Evolutionary conservation across 1,140 invertebrate species (phyloP).

Genomic region (Megalonaias nervosa): DNA sequence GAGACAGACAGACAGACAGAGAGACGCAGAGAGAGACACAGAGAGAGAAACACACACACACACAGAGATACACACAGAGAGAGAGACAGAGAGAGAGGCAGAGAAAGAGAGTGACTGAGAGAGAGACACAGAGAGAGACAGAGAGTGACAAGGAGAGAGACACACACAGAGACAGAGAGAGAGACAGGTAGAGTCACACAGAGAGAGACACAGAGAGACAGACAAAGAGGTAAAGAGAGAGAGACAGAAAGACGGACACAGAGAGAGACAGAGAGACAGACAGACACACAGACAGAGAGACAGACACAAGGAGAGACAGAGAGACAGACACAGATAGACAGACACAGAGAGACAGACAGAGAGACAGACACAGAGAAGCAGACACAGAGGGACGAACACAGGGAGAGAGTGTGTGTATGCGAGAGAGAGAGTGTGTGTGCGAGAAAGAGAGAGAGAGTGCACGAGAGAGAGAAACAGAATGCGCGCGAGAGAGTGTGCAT

Average conservation of each 20-base stretch:
- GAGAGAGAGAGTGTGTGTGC: no score
- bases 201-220: slow-evolving; percentile 9
- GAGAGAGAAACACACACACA: slow-evolving; percentile 9
- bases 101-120: no score
- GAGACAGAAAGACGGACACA: slow-evolving; percentile 28
- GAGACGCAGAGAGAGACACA: slow-evolving; percentile 2
- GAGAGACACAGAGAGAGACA: neutral
- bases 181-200: neutral
- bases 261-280: no score
- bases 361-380: no score
- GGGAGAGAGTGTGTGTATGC: no score
- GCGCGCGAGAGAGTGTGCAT: neutral
- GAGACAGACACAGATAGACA: no score
- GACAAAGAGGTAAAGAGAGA: slow-evolving; percentile 24
- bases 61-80: slow-evolving; percentile 1
- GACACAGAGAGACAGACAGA: no score
- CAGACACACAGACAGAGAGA: no score
- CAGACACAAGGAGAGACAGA: no score
- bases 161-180: slow-evolving; percentile 4
- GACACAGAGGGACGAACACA: no score
- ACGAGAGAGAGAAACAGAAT: no score
- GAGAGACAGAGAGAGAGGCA: slow-evolving; percentile 4
- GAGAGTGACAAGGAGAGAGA: slow-evolving; percentile 16
- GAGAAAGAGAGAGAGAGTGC: no score
- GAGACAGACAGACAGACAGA: slow-evolving; percentile 1